These are phyloP conservation scores for Aegypius monachus DNA, from an alignment of 2,113 vertebrate species.

Conservation along the genomic window DNA sequence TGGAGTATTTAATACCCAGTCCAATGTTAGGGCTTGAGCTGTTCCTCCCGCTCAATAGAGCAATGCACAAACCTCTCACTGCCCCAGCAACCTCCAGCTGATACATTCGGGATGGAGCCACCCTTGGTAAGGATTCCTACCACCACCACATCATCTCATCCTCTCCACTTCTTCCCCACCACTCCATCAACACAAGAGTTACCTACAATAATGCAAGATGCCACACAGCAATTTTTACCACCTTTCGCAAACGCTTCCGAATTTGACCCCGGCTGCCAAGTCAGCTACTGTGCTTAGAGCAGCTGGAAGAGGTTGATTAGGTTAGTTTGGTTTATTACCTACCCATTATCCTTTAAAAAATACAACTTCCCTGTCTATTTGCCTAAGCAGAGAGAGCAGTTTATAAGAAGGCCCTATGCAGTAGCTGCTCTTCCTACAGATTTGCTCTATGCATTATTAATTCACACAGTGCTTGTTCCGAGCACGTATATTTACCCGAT, in stretches of 20 bases:
- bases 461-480: background rate
- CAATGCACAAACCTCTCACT: accelerated
- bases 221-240: background rate
- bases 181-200: background rate
- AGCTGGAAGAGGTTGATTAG: background rate
- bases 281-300: accelerated
- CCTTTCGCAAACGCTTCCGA: accelerated
- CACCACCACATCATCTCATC: background rate
- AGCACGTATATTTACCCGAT: constrained; percentile 21
- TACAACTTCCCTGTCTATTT: constrained; percentile 10
- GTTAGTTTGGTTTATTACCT: background rate
- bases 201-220: accelerated
- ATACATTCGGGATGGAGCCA: background rate
- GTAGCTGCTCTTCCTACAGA: background rate
- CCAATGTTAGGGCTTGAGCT: background rate
- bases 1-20: background rate
- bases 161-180: background rate
- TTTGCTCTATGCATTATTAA: constrained; percentile 53
- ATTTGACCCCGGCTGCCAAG: background rate
- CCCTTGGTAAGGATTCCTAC: background rate
- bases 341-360: background rate
- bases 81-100: accelerated
- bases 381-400: background rate
- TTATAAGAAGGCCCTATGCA: background rate
- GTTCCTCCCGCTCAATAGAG: background rate